Evolutionary conservation across 2,888 invertebrate species (phyloP).

Genomic region (Drosophila suboccidentalis): DNA sequence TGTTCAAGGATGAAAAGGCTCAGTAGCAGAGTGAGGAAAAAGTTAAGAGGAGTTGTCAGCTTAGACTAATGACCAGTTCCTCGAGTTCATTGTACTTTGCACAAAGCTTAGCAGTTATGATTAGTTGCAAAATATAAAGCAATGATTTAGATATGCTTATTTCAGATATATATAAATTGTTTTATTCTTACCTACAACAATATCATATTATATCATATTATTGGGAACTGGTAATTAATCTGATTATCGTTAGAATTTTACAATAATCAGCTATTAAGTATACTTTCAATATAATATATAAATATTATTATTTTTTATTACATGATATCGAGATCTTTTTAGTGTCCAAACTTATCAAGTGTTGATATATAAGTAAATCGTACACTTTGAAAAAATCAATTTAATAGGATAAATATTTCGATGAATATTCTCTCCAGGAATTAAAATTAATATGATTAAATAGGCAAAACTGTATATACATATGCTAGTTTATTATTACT

Average conservation of each 20-base stretch:
- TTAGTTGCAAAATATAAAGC: background rate
- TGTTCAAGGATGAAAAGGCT: background rate
- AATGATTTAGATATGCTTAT: background rate
- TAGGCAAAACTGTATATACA: background rate
- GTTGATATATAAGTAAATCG: too few species aligned
- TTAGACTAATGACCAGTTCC: background rate
- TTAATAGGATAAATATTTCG: too few species aligned
- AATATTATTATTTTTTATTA: too few species aligned
- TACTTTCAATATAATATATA: too few species aligned
- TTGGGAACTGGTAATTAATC: too few species aligned
- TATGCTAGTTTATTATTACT: too few species aligned
- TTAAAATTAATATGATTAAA: background rate
- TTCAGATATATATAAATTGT: background rate
- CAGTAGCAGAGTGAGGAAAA: background rate
- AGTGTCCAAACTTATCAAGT: too few species aligned
- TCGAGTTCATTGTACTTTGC: constrained; percentile 19
- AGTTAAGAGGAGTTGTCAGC: constrained; percentile 6
- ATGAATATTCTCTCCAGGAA: background rate
- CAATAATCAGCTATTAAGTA: too few species aligned
- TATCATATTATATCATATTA: background rate
- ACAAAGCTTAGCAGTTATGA: background rate
- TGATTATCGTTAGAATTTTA: too few species aligned
- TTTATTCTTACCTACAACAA: background rate
- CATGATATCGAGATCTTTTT: too few species aligned
- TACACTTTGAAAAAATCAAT: too few species aligned